Evolutionary conservation across 1,140 invertebrate genomes (phyloP), one percentile per base, ranked within the genome.

Genomic region (Hormaphis cornu): DNA sequence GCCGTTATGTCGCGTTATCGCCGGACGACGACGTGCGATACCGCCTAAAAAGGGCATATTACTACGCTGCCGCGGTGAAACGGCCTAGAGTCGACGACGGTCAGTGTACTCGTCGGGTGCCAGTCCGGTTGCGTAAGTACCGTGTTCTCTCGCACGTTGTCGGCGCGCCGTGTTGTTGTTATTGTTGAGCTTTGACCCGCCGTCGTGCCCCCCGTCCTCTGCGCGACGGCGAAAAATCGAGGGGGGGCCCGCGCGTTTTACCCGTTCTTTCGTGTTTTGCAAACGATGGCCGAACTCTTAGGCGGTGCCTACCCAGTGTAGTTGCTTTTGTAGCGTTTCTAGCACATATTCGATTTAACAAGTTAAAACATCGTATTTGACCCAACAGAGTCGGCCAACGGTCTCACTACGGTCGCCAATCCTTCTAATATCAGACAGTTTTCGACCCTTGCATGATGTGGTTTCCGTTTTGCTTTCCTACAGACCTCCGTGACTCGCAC

Each of bases 11-110:
- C 40, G 61, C 44, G 42, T 22, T 33, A 46, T 18, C 59, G 42
- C 59, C 28, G 24, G 24, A 4, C n/a, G 42, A n/a, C 18, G 42
- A 48, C 18, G 40, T 30, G n/a, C 40, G 40, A 48, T 48, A 66
- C 42, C 28, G 40, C 61, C 61, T 66, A 48, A 66, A 66, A 66
- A 66, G 44, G 61, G 44, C 61, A 66, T 50, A 48, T 30, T 46
- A 46, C 18, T 10, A 46, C 42, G 40, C 42, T 44, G 18, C 18
- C 44, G 58, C 16, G 40, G 26, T 18, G 40, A 18, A 20, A 61
- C 58, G 20, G 12, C 30, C 9, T 18, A 18, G 33, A 10, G 37
- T 40, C 7, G n/a, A 58, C 35, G 22, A 24, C 20, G 12, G 52
- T n/a, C n/a, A n/a, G n/a, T n/a, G 20, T 9, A 14, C 53, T 16